A percentile compares a stretch with the other conserved stretches of the same genome.
Conservation (phyloP, 1,140 invertebrate genomes). For the Scylla paramamosain region DNA sequence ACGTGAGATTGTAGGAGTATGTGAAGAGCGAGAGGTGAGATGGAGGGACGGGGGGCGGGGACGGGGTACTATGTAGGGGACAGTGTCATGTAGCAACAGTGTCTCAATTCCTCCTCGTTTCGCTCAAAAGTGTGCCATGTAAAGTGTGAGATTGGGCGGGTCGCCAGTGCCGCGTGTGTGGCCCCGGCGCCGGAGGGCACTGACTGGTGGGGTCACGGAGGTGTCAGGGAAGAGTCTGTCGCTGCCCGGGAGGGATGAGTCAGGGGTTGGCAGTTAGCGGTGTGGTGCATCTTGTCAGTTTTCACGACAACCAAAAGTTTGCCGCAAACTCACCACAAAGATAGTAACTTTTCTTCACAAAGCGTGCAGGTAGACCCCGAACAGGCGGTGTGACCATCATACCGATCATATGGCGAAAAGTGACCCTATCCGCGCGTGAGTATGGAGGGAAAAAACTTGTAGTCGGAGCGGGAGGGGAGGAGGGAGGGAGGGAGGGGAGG, state of each 20-base stretch:
- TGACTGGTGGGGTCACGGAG: not conserved
- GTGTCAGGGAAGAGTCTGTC: not conserved
- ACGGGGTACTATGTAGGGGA: not conserved
- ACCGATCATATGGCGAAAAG: not conserved
- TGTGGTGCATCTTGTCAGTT: not conserved
- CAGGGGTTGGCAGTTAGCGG: not conserved
- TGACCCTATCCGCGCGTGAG: constrained; percentile 17
- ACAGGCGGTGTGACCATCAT: not conserved
- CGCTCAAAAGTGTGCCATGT: not conserved
- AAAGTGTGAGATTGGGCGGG: not conserved
- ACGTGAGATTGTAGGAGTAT: not conserved
- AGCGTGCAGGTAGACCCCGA: not conserved
- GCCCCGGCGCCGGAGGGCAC: not conserved
- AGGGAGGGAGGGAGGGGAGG: not conserved
- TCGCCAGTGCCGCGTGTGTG: not conserved
- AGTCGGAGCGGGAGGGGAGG: not conserved
- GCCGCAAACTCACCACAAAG: not conserved
- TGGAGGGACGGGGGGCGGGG: not conserved
- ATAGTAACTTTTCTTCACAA: not conserved
- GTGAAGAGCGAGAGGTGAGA: not conserved
- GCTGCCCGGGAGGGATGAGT: not conserved
- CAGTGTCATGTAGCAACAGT: constrained; percentile 29
- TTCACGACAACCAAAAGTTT: not conserved
- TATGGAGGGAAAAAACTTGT: constrained; percentile 22
- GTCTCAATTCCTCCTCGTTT: constrained; percentile 39